A percentile compares a stretch with the other conserved stretches of the same genome.
Conservation (phyloP, 1,140 invertebrate genomes). For the Reticulitermes speratus region DNA sequence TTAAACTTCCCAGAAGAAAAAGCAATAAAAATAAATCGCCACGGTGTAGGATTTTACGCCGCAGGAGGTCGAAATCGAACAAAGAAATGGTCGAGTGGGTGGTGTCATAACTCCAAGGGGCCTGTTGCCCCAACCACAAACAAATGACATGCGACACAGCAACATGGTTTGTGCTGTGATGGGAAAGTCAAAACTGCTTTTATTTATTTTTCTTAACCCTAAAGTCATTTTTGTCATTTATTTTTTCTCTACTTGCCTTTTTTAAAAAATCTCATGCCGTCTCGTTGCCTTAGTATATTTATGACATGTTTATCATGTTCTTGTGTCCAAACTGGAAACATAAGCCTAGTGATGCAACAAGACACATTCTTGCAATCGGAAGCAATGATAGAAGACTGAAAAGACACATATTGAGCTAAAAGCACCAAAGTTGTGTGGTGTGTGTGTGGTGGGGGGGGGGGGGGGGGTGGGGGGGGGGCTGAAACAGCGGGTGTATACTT, state of each 20-base stretch:
- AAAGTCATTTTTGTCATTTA: background rate
- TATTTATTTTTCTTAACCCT: constrained; percentile 14
- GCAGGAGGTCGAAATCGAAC: constrained; percentile 8
- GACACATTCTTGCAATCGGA: background rate
- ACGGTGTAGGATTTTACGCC: constrained; percentile 3
- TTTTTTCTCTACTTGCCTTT: background rate
- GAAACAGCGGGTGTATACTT: background rate
- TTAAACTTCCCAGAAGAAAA: background rate
- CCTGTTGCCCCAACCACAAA: background rate
- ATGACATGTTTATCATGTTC: background rate
- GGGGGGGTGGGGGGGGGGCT: background rate
- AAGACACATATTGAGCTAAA: background rate
- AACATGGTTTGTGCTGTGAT: background rate
- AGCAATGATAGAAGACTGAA: background rate
- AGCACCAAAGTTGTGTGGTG: background rate
- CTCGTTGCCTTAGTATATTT: background rate
- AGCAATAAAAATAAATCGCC: constrained; percentile 13
- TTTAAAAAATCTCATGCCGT: background rate
- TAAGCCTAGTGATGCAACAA: background rate
- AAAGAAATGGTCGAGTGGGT: constrained; percentile 9
- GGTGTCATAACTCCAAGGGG: constrained; percentile 16
- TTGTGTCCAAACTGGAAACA: background rate
- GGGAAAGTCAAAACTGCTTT: background rate
- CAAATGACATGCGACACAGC: constrained; percentile 13
- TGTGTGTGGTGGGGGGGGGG: background rate